Conservation (phyloP, 2,888 invertebrate genomes). For the Molorchus minor region DNA sequence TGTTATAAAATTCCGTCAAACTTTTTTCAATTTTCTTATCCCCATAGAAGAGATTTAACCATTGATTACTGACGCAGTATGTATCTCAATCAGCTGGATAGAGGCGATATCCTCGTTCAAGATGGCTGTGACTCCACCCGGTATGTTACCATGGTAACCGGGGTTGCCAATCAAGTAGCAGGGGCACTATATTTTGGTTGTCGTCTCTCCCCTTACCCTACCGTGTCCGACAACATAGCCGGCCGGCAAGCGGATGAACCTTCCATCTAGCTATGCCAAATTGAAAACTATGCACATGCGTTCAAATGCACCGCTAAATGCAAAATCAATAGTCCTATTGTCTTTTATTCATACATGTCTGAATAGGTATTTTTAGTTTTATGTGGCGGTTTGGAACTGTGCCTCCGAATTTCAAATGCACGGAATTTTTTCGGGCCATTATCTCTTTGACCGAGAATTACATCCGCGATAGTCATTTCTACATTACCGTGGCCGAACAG, state of each 20-base stretch:
- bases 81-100: conserved; percentile 45
- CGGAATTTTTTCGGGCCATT: no score
- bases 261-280: conserved; percentile 36
- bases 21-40: no score
- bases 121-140: conserved; percentile 62
- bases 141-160: conserved; percentile 57
- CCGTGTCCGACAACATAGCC: conserved; percentile 27
- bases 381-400: no score
- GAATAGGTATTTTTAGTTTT: no score
- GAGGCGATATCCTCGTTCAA: conserved; percentile 51
- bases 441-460: no score
- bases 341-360: conserved; percentile 9
- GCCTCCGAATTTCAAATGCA: no score
- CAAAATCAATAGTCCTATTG: conserved; percentile 49
- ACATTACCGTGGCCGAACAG: no score
- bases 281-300: conserved; percentile 52
- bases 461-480: no score
- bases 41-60: no score
- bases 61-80: conserved; percentile 18
- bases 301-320: conserved; percentile 48
- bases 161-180: conserved; percentile 54
- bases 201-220: conserved; percentile 42
- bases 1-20: no score
- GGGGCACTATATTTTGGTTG: conserved; percentile 53
- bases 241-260: conserved; percentile 31